Evolutionary conservation across 2,888 invertebrate genomes (phyloP).

Genomic region (Lithophane leautieri): DNA sequence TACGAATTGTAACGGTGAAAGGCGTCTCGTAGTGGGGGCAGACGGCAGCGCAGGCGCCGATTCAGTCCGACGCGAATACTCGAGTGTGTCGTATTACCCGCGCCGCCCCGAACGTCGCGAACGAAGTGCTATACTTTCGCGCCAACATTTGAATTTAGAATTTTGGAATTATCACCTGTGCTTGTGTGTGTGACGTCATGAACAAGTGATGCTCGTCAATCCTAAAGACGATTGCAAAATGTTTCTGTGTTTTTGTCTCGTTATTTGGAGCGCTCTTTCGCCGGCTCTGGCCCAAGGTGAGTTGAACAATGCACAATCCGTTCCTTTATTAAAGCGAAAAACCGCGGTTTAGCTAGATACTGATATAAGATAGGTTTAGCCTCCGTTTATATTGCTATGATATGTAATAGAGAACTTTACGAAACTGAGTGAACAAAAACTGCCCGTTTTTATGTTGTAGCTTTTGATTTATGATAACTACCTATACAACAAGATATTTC

Average conservation of each 20-base stretch:
- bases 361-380: slow-evolving; percentile 67
- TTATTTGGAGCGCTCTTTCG: slow-evolving; percentile 86
- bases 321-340: slow-evolving; percentile 68
- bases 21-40: slow-evolving; percentile 78
- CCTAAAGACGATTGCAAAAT: slow-evolving; percentile 81
- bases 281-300: slow-evolving; percentile 87
- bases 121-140: slow-evolving; percentile 79
- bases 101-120: slow-evolving; percentile 38
- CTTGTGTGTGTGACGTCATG: slow-evolving; percentile 78
- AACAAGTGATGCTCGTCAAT: slow-evolving; percentile 77
- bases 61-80: slow-evolving; percentile 76
- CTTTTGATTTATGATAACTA: slow-evolving; percentile 18
- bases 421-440: slow-evolving; percentile 32
- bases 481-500: slow-evolving; percentile 16
- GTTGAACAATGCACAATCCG: slow-evolving; percentile 81
- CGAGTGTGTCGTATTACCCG: slow-evolving; percentile 56
- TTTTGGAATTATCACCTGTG: slow-evolving; percentile 59
- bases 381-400: slow-evolving; percentile 57
- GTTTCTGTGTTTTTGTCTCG: slow-evolving; percentile 83
- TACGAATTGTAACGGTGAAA: slow-evolving; percentile 86
- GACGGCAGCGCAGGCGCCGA: slow-evolving; percentile 67
- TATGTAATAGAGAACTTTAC: slow-evolving; percentile 53
- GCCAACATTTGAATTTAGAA: slow-evolving; percentile 72
- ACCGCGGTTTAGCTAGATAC: slow-evolving; percentile 57
- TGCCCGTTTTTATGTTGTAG: not conserved